Conservation (phyloP, 1,140 invertebrate genomes). For the Lepidurus arcticus region DNA sequence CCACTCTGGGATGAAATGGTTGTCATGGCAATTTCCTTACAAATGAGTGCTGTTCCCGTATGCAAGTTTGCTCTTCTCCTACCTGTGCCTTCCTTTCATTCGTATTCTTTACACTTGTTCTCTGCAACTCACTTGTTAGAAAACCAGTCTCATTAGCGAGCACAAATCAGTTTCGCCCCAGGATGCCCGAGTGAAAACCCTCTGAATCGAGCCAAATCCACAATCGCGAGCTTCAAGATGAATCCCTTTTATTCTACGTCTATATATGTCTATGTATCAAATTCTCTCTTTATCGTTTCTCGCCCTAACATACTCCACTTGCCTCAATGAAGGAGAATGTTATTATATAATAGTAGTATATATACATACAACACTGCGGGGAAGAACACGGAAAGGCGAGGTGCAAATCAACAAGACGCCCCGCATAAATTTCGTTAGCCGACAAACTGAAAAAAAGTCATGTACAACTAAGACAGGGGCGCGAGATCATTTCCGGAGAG, state of each 20-base stretch:
- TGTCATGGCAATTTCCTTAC: background rate
- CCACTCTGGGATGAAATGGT: background rate
- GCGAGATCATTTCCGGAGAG: conserved; percentile 4
- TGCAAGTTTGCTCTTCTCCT: background rate
- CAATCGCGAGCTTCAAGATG: too few species aligned
- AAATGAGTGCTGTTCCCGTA: background rate
- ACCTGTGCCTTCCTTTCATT: background rate
- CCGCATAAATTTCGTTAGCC: background rate
- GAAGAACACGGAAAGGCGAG: background rate
- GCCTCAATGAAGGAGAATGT: too few species aligned
- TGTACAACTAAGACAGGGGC: background rate
- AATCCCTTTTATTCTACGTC: too few species aligned
- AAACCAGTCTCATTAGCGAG: conserved; percentile 14
- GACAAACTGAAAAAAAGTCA: background rate
- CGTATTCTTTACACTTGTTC: background rate
- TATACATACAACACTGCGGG: background rate
- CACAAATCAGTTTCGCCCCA: background rate
- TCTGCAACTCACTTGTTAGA: conserved; percentile 9
- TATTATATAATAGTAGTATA: too few species aligned
- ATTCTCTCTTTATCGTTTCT: too few species aligned
- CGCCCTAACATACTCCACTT: too few species aligned
- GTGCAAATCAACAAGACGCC: background rate
- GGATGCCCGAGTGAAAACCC: background rate
- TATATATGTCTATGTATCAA: too few species aligned
- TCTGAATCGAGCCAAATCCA: background rate